These are phyloP conservation scores for Pyrocoelia pectoralis DNA, from an alignment of 2,888 invertebrate species.

Conservation along the genomic window DNA sequence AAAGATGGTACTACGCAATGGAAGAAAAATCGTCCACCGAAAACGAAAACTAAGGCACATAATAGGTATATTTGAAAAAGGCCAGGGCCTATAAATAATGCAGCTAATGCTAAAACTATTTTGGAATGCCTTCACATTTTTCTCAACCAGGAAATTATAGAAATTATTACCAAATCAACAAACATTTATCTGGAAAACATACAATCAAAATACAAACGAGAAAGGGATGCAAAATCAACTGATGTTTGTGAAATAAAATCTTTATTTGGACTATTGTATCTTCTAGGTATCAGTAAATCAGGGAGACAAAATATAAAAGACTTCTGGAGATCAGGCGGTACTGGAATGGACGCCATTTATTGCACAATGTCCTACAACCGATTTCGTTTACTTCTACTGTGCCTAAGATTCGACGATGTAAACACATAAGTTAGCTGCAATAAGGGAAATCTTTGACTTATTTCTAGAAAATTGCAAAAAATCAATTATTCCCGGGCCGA, in stretches of 20 bases:
- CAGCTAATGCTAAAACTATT: no score
- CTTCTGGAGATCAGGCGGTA: background rate
- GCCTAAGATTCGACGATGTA: constrained; percentile 34
- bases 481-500: constrained; percentile 29
- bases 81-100: no score
- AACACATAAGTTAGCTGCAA: constrained; percentile 22
- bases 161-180: constrained; percentile 1
- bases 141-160: background rate
- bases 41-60: no score
- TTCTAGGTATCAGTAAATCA: background rate
- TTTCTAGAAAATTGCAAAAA: constrained; percentile 41
- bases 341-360: background rate
- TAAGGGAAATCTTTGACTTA: constrained; percentile 35
- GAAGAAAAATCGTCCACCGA: no score
- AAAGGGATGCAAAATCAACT: background rate
- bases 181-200: background rate
- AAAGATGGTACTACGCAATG: no score
- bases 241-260: background rate
- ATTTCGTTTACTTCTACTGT: constrained; percentile 14
- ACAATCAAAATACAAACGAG: background rate
- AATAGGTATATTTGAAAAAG: no score
- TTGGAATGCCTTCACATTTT: no score
- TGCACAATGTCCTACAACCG: constrained; percentile 8
- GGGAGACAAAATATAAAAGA: constrained; percentile 7
- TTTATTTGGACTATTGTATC: background rate